phyloP scores from a whole-genome alignment of 2,888 invertebrate genomes.

The Drosophila aldrichi region DNA sequence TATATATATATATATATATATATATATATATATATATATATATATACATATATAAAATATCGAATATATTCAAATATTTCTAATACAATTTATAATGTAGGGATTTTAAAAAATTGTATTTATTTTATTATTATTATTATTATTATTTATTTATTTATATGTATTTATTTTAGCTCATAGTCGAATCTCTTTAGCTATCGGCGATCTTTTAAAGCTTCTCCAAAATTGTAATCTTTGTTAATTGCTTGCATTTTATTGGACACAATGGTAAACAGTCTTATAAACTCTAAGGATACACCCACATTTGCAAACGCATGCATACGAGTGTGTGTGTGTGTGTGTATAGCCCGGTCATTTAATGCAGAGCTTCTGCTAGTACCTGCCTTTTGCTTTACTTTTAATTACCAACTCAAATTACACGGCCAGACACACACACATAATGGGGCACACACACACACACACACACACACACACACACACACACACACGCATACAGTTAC shows the following conservation, averaged over 20 bases:
- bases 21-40: no score
- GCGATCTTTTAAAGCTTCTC: background rate
- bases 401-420: constrained; percentile 77
- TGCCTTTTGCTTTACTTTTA: constrained; percentile 77
- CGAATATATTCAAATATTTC: no score
- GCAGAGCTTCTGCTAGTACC: constrained; percentile 52
- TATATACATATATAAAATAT: no score
- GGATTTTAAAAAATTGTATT: no score
- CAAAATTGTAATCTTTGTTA: background rate
- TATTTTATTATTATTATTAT: no score
- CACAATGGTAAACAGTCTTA: constrained; percentile 43
- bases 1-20: no score
- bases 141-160: no score
- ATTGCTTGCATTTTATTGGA: constrained; percentile 26
- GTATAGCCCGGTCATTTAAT: constrained; percentile 61
- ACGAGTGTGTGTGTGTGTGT: constrained; percentile 1
- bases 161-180: background rate
- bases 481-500: constrained; percentile 12
- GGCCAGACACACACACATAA: constrained; percentile 53
- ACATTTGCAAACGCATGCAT: constrained; percentile 11
- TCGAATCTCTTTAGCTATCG: background rate
- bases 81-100: no score
- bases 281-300: constrained; percentile 22
- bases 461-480: constrained; percentile 5
- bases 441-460: constrained; percentile 15